These are phyloP conservation scores for Ormyrus nitidulus DNA, from an alignment of 2,888 invertebrate species.

Conservation along the genomic window DNA sequence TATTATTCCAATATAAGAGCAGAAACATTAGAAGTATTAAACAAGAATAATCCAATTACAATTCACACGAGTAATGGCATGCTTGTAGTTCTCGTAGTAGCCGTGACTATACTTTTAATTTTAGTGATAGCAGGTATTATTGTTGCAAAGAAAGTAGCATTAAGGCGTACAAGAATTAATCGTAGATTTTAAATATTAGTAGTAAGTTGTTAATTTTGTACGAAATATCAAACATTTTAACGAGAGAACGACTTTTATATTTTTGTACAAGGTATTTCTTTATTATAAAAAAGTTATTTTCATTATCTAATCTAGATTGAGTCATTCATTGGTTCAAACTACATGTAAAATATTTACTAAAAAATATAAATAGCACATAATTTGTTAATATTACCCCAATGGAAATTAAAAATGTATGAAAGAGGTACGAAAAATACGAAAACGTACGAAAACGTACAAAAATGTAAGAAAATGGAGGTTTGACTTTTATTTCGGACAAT, in stretches of 20 bases:
- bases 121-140: constrained; percentile 66
- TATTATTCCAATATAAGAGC: constrained; percentile 56
- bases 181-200: constrained; percentile 65
- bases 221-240: constrained; percentile 1
- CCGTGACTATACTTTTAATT: constrained; percentile 61
- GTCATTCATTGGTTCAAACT: constrained; percentile 19
- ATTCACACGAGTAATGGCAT: constrained; percentile 64
- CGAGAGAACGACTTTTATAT: constrained; percentile 21
- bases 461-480: too few relatives aligned
- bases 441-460: too few relatives aligned
- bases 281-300: constrained; percentile 44
- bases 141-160: constrained; percentile 60
- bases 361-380: constrained; percentile 17
- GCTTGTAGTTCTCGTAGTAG: constrained; percentile 61
- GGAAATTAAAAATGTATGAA: too few relatives aligned
- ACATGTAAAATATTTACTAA: constrained; percentile 2
- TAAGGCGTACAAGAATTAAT: constrained; percentile 63
- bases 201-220: too few relatives aligned
- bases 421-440: too few relatives aligned
- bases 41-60: constrained; percentile 54
- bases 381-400: constrained; percentile 6
- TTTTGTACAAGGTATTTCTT: constrained; percentile 28
- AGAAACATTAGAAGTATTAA: constrained; percentile 57
- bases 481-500: too few relatives aligned
- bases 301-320: constrained; percentile 30